Evolutionary conservation across 2,888 invertebrate genomes (phyloP), one percentile per base, ranked within the genome.

Genomic region (Malacosoma neustria): DNA sequence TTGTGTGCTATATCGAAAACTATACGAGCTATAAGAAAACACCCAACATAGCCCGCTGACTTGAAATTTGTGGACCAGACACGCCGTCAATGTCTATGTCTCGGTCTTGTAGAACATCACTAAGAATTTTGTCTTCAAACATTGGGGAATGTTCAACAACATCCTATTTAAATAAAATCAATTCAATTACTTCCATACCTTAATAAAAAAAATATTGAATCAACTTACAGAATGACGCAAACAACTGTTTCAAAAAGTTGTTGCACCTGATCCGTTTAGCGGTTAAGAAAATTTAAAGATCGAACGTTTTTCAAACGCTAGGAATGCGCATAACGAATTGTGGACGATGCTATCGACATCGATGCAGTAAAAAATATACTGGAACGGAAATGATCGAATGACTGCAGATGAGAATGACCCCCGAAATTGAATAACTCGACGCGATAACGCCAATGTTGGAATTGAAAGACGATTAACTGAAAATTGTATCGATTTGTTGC

Each of bases 401-500:
- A 64, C 69, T 69, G 69, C 71, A 66, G 72, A 77, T 77, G 70
- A 70, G 72, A 73, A 72, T 68, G 57, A 67, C 63, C 66, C 56
- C 61, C 60, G 69, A 81, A 82, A 82, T 85, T 81, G 79, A 84
- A 82, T 82, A 82, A 79, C 58, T 71, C 76, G 79, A 75, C 75
- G 80, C 74, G 79, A 75, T 76, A 81, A 74, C 77, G 79, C 77
- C 73, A 74, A 74, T 69, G 68, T 55, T 61, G 57, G 76, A 80
- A 79, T 81, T 84, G 79, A 82, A 82, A 72, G 72, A 73, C 71
- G 72, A 73, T 71, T 71, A 68, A 58, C 55, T 66, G 61, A 68
- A 77, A 75, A 80, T 77, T 76, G 69, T 53, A 55, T 60, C 72
- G 72, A 74, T 75, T 74, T 66, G 61, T 56, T 67, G 64, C 58